phyloP scores from a whole-genome alignment of 30 jellyfish, hydroid and myxozoan species.

The Aurelia coerulea region DNA sequence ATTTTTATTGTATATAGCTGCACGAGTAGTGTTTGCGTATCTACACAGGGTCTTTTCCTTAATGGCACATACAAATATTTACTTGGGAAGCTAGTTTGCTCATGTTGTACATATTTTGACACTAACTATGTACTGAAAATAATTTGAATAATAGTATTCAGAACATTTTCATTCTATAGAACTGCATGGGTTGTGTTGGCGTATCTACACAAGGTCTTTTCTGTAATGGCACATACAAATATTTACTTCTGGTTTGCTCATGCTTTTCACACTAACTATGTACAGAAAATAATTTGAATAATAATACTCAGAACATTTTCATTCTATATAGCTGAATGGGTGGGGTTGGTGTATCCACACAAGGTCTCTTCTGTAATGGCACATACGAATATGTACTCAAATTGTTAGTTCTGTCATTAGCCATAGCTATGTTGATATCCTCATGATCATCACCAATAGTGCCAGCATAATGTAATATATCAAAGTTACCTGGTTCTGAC shows the following conservation, averaged over 20 bases:
- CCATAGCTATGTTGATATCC: not conserved
- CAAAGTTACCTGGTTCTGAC: conserved; percentile 29
- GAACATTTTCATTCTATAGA: conserved; percentile 48
- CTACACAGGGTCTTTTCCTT: conserved; percentile 40
- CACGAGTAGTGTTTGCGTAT: not conserved
- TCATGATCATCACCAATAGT: not conserved
- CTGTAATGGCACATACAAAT: not conserved
- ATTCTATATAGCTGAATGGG: conserved; percentile 57
- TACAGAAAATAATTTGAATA: no score
- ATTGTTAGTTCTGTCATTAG: conserved; percentile 5
- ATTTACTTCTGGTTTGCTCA: not conserved
- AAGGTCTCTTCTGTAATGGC: conserved; percentile 39
- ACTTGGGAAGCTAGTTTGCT: not conserved
- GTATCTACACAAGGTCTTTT: conserved; percentile 59
- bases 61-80: conserved; percentile 3
- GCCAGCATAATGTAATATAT: conserved; percentile 63
- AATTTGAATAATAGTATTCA: not conserved
- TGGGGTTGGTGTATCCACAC: conserved; percentile 58
- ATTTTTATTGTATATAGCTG: no score
- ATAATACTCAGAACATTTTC: conserved; percentile 42
- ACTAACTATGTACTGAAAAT: no score
- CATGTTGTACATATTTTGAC: no score
- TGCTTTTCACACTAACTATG: no score
- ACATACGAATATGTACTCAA: not conserved
- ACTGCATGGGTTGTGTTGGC: conserved; percentile 59